Evolutionary conservation across 2,888 invertebrate genomes (phyloP), one percentile per base, ranked within the genome.

Genomic region (Drosophila mulleri): DNA sequence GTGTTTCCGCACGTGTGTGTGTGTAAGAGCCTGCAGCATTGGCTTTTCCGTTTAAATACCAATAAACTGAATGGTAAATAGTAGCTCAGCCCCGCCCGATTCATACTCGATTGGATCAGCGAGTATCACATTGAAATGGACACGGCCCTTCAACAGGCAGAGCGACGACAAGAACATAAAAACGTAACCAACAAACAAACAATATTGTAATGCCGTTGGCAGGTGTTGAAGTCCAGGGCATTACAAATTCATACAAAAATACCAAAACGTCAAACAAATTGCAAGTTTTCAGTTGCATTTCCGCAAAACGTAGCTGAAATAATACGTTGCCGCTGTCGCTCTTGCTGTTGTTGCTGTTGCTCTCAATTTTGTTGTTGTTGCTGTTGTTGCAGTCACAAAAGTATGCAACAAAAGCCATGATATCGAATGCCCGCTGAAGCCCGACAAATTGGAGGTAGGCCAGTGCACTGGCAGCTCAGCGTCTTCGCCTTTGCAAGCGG

Each of bases 221-320:
- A 85, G 84, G 88, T 85, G 84, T 85, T 85, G 84, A 85, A 85
- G 83, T 83, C 75, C 57, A 45, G 37, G 66, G 68, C 85, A 88
- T 88, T 85, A 85, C 75, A 83, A 84, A 84, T 84, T 83, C 88
- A 88, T 79, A 85, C 69, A 62, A 79, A 84, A 83, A 85, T 88
- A 88, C 72, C 85, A 61, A 87, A 88, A 85, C 84, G 84, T 85
- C 84, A 85, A 85, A 88, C 84, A 85, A 85, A 85, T 85, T 85
- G 84, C 84, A 85, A 85, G 83, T 85, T 88, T 85, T 88, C 86
- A 85, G 88, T 85, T 85, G 88, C 84, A 85, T 85, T 88, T 85
- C 84, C 84, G 84, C 86, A 85, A 88, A 85, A 81, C 77, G 83
- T 81, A 77, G 81, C 83, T 83, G 83, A 88, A 85, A 85, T 85